Conservation (phyloP, 2,888 invertebrate species). For the Caenorhabditis wallacei region DNA sequence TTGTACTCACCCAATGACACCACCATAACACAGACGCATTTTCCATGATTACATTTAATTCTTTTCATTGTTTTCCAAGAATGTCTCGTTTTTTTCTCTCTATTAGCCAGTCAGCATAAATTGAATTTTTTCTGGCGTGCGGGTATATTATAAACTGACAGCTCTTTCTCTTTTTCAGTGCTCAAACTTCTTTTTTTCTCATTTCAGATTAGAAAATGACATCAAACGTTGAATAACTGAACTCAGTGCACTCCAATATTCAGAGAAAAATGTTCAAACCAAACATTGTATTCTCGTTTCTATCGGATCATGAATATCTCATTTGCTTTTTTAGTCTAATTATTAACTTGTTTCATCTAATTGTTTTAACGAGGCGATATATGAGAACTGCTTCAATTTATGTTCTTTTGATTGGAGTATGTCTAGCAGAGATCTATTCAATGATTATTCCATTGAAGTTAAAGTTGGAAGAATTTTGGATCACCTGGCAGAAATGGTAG, state of each 20-base stretch:
- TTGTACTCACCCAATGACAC: not conserved
- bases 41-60: conserved; percentile 21
- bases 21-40: not conserved
- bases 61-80: conserved; percentile 16
- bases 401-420: conserved; percentile 36
- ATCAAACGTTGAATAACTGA: conserved; percentile 37
- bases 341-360: conserved; percentile 38
- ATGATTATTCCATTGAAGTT: conserved; percentile 19
- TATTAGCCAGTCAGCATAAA: conserved; percentile 10
- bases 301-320: conserved; percentile 35
- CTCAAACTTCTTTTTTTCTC: conserved; percentile 20
- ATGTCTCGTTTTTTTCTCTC: not conserved
- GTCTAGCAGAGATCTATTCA: conserved; percentile 31
- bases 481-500: conserved; percentile 23
- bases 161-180: not conserved
- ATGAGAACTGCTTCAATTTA: conserved; percentile 55
- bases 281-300: conserved; percentile 14
- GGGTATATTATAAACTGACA: too few species aligned
- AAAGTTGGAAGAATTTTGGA: conserved; percentile 20
- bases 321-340: conserved; percentile 42
- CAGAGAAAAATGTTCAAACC: too few species aligned
- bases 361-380: conserved; percentile 34
- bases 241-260: conserved; percentile 4
- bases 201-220: conserved; percentile 28
- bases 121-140: conserved; percentile 18